phyloP scores from a whole-genome alignment of 2,113 vertebrate genomes.

The Mohoua ochrocephala region DNA sequence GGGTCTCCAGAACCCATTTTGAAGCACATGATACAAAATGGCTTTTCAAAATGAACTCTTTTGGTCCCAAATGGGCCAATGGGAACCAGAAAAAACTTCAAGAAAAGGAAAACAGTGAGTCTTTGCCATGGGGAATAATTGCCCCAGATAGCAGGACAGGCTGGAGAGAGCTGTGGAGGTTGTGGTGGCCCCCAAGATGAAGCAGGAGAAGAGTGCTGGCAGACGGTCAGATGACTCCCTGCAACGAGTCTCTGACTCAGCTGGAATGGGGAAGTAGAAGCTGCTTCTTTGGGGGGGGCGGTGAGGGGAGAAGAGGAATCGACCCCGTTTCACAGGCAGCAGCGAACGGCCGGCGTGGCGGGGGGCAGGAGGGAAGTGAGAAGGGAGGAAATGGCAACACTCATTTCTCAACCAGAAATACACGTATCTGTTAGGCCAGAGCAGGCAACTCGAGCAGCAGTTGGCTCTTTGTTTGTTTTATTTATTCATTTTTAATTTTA shows the following conservation, averaged over 20 bases:
- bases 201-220: fast-evolving
- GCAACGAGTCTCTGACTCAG: neutral
- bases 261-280: neutral
- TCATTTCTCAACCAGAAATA: neutral
- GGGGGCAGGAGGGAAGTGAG: neutral
- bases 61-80: neutral
- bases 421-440: neutral
- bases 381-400: neutral
- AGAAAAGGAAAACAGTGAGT: neutral
- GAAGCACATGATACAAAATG: neutral
- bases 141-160: neutral
- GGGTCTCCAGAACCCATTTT: fast-evolving
- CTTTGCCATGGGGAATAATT: fast-evolving
- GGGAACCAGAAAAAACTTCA: neutral
- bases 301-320: neutral
- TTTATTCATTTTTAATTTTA: neutral
- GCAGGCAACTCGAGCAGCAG: neutral
- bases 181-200: neutral
- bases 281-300: neutral
- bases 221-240: neutral
- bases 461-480: neutral
- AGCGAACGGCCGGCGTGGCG: fast-evolving
- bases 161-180: neutral
- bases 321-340: fast-evolving
- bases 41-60: neutral